A percentile compares a stretch with the other conserved stretches of the same genome.
phyloP scores from a whole-genome alignment of 2,797 vertebrate species.

The Molossus molossus region DNA sequence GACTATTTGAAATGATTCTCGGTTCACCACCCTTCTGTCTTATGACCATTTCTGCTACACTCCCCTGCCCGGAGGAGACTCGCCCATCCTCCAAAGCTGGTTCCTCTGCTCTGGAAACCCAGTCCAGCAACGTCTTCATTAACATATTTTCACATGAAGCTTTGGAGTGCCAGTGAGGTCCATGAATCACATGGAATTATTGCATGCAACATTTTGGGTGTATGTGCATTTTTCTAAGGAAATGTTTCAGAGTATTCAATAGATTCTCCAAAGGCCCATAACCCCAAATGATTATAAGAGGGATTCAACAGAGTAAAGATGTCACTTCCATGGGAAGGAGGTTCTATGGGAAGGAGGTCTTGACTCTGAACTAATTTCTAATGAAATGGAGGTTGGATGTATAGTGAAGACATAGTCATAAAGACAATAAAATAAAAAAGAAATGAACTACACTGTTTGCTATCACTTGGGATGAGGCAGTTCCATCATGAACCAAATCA shows the following conservation, averaged over 20 bases:
- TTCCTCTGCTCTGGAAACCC: constrained; percentile 8
- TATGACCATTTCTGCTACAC: background rate
- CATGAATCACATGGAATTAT: background rate
- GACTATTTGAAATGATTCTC: background rate
- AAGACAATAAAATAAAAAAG: background rate
- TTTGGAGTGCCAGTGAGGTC: background rate
- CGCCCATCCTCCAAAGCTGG: background rate
- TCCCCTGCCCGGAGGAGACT: background rate
- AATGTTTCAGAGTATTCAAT: background rate
- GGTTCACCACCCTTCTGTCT: background rate
- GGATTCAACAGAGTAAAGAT: background rate
- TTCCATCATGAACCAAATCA: background rate
- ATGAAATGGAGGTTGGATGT: background rate
- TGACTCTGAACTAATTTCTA: constrained; percentile 12
- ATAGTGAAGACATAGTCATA: background rate
- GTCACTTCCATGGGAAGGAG: background rate
- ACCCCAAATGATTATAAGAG: background rate
- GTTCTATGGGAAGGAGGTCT: background rate
- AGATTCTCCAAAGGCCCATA: background rate
- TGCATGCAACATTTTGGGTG: background rate
- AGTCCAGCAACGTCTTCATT: background rate
- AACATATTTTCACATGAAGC: background rate
- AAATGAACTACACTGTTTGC: background rate
- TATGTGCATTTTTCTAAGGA: constrained; percentile 11
- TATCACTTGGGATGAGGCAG: background rate